Percentiles rank a stretch among this genome's conserved stretches.
phyloP scores from a whole-genome alignment of 2,797 vertebrate species.

The Remorina albescens region DNA sequence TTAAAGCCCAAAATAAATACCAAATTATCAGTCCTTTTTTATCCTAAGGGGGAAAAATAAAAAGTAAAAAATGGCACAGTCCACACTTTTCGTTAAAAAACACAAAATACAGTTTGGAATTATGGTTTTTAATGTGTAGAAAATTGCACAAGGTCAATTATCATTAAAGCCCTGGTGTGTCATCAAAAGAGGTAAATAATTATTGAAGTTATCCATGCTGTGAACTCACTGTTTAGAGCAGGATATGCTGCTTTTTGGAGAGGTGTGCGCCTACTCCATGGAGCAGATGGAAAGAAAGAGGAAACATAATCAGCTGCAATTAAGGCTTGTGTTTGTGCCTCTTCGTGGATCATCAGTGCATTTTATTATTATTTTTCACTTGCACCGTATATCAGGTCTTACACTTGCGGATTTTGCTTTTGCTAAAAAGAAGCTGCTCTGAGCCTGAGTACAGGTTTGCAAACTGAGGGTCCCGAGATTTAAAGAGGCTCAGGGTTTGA shows the following conservation, averaged over 20 bases:
- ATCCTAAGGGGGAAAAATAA: background rate
- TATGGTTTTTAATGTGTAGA: background rate
- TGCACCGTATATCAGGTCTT: too few relatives aligned
- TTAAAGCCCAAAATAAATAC: background rate
- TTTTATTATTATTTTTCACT: too few relatives aligned
- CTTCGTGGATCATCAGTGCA: background rate
- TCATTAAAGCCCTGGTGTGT: background rate
- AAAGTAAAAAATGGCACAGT: background rate
- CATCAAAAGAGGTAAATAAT: background rate
- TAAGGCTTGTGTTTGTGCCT: background rate
- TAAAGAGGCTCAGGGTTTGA: too few relatives aligned
- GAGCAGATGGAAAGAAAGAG: background rate
- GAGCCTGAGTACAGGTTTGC: too few relatives aligned
- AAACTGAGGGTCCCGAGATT: too few relatives aligned
- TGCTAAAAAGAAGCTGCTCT: too few relatives aligned
- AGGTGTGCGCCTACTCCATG: background rate
- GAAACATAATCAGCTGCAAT: background rate
- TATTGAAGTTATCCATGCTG: background rate
- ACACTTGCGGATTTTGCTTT: too few relatives aligned
- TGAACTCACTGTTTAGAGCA: background rate
- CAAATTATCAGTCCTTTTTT: background rate
- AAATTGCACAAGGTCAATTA: background rate
- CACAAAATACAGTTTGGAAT: too few relatives aligned
- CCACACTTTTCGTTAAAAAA: too few relatives aligned
- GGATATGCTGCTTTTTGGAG: background rate